phyloP scores from a whole-genome alignment of 2,797 vertebrate species.

The Borostomias antarcticus region DNA sequence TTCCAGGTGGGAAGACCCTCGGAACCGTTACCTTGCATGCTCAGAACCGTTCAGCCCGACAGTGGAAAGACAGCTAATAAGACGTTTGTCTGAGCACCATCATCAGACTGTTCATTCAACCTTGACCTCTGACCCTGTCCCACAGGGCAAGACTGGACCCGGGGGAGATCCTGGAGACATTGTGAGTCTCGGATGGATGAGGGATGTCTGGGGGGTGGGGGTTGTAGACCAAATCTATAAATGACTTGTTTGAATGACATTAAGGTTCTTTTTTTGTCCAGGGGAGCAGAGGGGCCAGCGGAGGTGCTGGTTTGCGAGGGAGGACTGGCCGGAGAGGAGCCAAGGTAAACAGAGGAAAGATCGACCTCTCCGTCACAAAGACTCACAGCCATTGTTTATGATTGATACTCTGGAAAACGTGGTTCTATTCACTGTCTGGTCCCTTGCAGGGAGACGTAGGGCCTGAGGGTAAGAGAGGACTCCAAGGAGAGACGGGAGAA shows the following conservation, averaged over 20 bases:
- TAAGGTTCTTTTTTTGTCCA: slow-evolving; percentile 10
- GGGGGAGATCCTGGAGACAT: slow-evolving; percentile 25
- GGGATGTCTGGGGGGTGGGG: not conserved
- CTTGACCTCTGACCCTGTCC: slow-evolving; percentile 9
- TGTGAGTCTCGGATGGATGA: slow-evolving; percentile 19
- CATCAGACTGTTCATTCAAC: not conserved
- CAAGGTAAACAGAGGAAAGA: slow-evolving; percentile 29
- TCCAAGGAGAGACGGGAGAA: slow-evolving; percentile 24
- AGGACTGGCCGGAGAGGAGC: slow-evolving; percentile 33
- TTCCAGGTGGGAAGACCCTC: too few species aligned
- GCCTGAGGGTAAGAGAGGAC: slow-evolving; percentile 36
- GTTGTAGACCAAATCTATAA: not conserved
- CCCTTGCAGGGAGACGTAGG: slow-evolving; percentile 38
- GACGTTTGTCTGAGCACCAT: too few species aligned
- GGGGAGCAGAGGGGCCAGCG: slow-evolving; percentile 44
- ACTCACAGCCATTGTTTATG: not conserved
- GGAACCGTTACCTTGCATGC: too few species aligned
- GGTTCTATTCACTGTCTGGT: not conserved
- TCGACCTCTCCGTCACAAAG: too few species aligned
- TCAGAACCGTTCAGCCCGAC: too few species aligned
- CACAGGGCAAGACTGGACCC: slow-evolving; percentile 26
- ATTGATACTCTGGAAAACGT: not conserved
- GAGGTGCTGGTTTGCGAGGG: slow-evolving; percentile 30
- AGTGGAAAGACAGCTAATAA: too few species aligned
- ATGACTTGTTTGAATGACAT: not conserved